A percentile compares a stretch with the other conserved stretches of the same genome.
Conservation (phyloP, 2,888 invertebrate genomes). For the Augochlorella aurata region DNA sequence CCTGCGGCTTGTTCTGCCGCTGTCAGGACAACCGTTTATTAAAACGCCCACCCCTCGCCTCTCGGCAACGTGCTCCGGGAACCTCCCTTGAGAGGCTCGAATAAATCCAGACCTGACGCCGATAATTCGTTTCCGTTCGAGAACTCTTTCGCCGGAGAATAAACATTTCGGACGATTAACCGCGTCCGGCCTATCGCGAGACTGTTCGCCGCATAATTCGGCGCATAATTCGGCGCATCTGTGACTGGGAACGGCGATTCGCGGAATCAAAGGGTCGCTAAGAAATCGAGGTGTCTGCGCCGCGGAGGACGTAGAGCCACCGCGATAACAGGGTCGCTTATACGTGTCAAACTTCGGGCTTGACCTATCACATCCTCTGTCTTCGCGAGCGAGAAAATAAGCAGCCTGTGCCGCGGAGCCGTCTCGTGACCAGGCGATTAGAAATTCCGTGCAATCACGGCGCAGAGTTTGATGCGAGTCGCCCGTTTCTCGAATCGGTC, state of each 20-base stretch:
- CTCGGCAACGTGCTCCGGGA: no score
- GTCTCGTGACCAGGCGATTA: constrained; percentile 57
- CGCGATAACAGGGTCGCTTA: constrained; percentile 37
- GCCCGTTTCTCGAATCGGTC: background rate
- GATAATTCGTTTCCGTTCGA: no score
- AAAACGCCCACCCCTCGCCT: constrained; percentile 15
- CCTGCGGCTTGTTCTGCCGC: constrained; percentile 14
- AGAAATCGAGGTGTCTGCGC: constrained; percentile 1
- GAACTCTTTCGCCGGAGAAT: no score
- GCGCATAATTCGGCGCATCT: no score
- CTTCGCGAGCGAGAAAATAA: constrained; percentile 54
- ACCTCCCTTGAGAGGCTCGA: no score
- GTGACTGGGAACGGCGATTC: constrained; percentile 4
- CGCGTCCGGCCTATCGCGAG: background rate
- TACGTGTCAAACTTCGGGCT: constrained; percentile 58
- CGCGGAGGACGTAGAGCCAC: constrained; percentile 13
- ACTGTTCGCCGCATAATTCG: background rate
- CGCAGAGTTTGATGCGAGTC: constrained; percentile 13
- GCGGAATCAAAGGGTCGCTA: constrained; percentile 13
- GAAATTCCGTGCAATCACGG: constrained; percentile 30
- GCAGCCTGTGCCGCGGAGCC: constrained; percentile 51
- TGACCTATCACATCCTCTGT: constrained; percentile 75
- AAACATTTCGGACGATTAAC: background rate
- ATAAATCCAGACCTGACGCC: no score
- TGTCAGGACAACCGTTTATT: constrained; percentile 49